Evolutionary conservation across 2,797 vertebrate genomes (phyloP).

Genomic region (Mormyrops attenuatus): DNA sequence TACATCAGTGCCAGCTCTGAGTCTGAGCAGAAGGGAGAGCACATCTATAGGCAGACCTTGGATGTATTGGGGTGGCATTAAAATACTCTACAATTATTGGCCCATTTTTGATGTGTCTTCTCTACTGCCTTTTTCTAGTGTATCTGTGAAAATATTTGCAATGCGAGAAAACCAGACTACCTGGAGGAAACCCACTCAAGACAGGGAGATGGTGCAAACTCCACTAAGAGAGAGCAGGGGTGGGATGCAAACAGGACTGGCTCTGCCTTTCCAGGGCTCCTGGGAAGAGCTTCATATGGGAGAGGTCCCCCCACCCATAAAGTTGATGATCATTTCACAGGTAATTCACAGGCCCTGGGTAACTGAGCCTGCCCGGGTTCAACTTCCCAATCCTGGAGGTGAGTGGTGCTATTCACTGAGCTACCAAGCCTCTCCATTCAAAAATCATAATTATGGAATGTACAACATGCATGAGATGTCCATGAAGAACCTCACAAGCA

Average conservation of each 20-base stretch:
- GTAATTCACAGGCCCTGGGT: not conserved
- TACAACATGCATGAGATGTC: not conserved
- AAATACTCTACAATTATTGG: not conserved
- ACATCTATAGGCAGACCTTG: not conserved
- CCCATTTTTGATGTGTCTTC: not conserved
- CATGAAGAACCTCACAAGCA: not conserved
- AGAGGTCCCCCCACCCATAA: not conserved
- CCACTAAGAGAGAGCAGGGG: not conserved
- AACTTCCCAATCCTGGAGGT: not conserved
- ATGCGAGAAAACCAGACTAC: not conserved
- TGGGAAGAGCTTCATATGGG: not conserved
- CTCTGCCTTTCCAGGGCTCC: not conserved
- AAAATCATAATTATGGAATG: not conserved
- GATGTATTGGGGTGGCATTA: not conserved
- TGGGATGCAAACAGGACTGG: not conserved
- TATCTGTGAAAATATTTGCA: not conserved
- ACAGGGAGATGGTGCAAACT: not conserved
- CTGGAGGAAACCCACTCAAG: not conserved
- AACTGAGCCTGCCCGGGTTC: not conserved
- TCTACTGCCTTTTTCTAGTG: not conserved
- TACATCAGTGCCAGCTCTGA: constrained; percentile 90
- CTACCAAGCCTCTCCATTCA: not conserved
- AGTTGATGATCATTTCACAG: not conserved
- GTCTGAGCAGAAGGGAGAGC: constrained; percentile 55
- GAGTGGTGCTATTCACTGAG: not conserved